Evolutionary conservation across 2,113 vertebrate species (phyloP).

Genomic region (Prietella phreatophila): DNA sequence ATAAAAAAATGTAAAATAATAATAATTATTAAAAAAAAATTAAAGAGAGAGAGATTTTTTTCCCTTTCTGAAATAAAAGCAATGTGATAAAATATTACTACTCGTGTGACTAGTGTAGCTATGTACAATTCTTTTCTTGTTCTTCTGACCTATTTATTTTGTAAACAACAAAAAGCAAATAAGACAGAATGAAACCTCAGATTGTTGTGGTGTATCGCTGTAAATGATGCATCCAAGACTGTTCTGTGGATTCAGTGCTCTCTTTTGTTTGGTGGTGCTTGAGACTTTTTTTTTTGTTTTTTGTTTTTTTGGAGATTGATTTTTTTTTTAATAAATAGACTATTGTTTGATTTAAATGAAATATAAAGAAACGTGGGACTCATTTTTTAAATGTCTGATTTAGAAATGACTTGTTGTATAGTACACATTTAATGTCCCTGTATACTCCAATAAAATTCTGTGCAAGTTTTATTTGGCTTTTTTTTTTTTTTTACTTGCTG

Average conservation of each 20-base stretch:
- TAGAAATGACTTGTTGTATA: constrained; percentile 91
- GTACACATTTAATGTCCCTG: constrained; percentile 87
- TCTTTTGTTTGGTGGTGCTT: constrained; percentile 96
- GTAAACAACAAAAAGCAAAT: constrained; percentile 68
- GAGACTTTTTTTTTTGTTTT: constrained; percentile 92
- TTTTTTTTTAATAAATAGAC: constrained; percentile 12
- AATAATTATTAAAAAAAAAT: too few relatives aligned
- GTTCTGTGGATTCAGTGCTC: constrained; percentile 97
- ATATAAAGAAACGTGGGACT: constrained; percentile 95
- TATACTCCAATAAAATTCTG: constrained; percentile 93
- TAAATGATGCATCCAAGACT: constrained; percentile 92
- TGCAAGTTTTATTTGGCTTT: constrained; percentile 79
- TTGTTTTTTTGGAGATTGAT: constrained; percentile 77
- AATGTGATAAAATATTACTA: constrained; percentile 46
- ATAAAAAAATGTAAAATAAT: background rate
- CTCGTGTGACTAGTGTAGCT: constrained; percentile 61
- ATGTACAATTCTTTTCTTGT: constrained; percentile 48
- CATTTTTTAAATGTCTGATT: constrained; percentile 87
- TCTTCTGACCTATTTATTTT: constrained; percentile 59
- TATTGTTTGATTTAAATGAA: constrained; percentile 91
- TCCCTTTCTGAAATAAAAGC: constrained; percentile 43
- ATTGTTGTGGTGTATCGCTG: constrained; percentile 93
- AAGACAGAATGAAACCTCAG: constrained; percentile 87
- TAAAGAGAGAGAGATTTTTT: background rate
- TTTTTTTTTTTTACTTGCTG: constrained; percentile 48